Conservation (phyloP, 2,888 invertebrate genomes). For the Drosophila parthenogenetica region DNA sequence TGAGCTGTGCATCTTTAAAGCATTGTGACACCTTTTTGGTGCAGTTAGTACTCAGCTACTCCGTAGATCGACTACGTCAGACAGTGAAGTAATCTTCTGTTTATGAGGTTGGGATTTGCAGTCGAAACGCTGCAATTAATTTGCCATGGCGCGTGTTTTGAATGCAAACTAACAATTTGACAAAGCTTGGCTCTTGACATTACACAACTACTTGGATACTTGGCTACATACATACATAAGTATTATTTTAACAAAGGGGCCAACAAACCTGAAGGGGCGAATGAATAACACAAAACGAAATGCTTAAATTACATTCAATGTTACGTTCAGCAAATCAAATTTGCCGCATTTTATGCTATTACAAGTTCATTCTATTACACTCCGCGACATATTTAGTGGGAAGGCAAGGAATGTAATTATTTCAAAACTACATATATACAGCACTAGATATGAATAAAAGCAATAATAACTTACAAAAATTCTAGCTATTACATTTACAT, state of each 20-base stretch:
- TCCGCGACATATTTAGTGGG: not conserved
- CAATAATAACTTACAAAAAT: no score
- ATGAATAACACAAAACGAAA: conserved; percentile 5
- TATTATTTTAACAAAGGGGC: conserved; percentile 15
- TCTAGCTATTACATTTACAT: no score
- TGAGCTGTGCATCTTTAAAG: conserved; percentile 43
- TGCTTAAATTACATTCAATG: conserved; percentile 19
- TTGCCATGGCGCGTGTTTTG: conserved; percentile 69
- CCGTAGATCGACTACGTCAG: conserved; percentile 9
- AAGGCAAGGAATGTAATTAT: not conserved
- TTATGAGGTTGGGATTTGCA: conserved; percentile 79
- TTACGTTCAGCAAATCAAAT: conserved; percentile 27
- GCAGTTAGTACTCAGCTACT: conserved; percentile 33
- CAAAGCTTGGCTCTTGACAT: conserved; percentile 19
- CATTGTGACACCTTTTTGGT: conserved; percentile 23
- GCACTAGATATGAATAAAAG: not conserved
- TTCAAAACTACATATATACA: no score
- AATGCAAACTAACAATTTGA: conserved; percentile 55
- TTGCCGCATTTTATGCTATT: conserved; percentile 17
- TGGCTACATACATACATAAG: conserved; percentile 5
- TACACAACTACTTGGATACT: not conserved
- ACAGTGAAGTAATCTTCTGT: conserved; percentile 69
- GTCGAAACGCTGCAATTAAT: conserved; percentile 78
- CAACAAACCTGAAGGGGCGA: conserved; percentile 15
- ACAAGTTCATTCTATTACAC: conserved; percentile 1